Conservation (phyloP, 2,888 invertebrate species). For the Eupithecia tripunctaria region DNA sequence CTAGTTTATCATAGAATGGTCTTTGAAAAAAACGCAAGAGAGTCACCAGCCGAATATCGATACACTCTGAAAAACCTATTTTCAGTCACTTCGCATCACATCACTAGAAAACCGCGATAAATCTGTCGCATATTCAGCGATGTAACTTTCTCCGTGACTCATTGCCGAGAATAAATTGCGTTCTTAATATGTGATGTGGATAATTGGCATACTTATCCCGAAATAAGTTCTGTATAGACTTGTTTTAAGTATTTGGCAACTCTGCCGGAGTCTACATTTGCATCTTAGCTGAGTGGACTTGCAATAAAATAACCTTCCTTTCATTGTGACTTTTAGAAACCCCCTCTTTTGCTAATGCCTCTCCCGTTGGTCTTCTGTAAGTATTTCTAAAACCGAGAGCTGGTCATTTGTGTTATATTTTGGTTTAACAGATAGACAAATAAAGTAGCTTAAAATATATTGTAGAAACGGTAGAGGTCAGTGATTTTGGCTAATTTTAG, state of each 20-base stretch:
- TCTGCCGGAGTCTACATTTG: constrained; percentile 15
- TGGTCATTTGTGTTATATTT: neutral
- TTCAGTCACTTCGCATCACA: constrained; percentile 40
- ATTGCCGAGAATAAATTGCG: constrained; percentile 80
- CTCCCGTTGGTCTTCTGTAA: neutral
- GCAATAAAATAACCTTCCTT: neutral
- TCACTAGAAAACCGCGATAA: constrained; percentile 76
- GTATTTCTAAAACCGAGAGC: neutral
- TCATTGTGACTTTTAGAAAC: neutral
- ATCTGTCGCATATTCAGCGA: constrained; percentile 84
- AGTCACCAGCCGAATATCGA: neutral
- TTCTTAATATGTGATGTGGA: constrained; percentile 80
- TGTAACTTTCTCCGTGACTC: constrained; percentile 83
- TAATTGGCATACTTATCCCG: constrained; percentile 80
- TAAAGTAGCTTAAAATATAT: neutral
- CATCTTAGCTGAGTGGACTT: constrained; percentile 16
- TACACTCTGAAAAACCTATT: constrained; percentile 6
- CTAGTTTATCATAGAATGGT: neutral
- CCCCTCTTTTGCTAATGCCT: neutral
- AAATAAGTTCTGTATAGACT: constrained; percentile 70
- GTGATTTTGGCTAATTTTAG: neutral
- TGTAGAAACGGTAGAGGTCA: neutral
- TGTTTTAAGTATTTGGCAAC: constrained; percentile 37
- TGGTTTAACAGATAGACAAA: neutral
- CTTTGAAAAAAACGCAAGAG: neutral